Base-by-base conservation (phyloP, 2,888 invertebrate genomes). In the Diarsia rubi region DNA sequence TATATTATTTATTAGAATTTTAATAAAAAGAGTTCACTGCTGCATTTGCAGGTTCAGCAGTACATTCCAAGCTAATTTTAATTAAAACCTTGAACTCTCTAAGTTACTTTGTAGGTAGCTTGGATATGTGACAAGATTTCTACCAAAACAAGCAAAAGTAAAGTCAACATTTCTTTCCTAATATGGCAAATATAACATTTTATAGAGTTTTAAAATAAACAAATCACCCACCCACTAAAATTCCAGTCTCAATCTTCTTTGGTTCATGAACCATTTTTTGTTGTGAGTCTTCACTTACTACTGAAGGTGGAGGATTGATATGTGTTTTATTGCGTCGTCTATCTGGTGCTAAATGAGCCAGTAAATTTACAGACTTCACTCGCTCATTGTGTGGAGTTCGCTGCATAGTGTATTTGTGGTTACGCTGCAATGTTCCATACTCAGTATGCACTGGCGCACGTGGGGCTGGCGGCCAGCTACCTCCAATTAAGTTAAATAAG, bases 281-380 rank as follows among this genome's bases (percentile, higher is more conserved):
- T 75, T 85, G 87, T 70, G 86, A 73, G 69, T 90, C 89, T 79
- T 92, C 91, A 77, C 87, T 86, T 45, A 82, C 54, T 31, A 73
- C 68, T 74, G 86, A 81, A 72, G 81, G 73, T 57, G 81, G 85
- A 37, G 85, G 85, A 78, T 89, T 83, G 69, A 88, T 88, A 79
- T 88, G 86, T 69, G 88, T 90, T 91, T 91, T 96, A 83, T 90
- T 91, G 47, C 92, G 89, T 85, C 93, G 91, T 78, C 92, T 90
- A 37, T 96, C 95, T 80, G 96, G 94, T 63, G 96, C 93, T 74
- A 97, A 90, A 87, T 97, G 97, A 75, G 97, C 95, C 75, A 97
- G 90, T 57, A 97, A 94, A 92, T 97, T 97, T 9, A 96, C 93
- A 89, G 97, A 97, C 90, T 97, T 97, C 85, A 97, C 95, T 85